Evolutionary conservation across 1,140 invertebrate species (phyloP).

Genomic region (Ctenoplectra terminalis): DNA sequence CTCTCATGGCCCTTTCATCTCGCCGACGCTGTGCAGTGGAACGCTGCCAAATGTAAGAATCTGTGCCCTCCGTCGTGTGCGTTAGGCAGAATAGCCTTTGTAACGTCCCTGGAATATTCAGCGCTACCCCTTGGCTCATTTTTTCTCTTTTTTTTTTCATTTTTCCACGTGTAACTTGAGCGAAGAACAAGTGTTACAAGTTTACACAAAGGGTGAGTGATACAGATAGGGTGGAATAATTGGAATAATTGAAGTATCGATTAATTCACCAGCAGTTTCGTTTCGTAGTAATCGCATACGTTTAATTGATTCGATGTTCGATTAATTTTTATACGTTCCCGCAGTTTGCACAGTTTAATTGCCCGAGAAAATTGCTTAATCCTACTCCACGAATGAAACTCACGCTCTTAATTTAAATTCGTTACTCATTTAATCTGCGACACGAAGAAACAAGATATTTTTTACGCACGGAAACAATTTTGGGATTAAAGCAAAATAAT

Average conservation of each 20-base stretch:
- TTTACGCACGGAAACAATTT: background rate
- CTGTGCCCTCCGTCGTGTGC: background rate
- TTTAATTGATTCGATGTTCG: background rate
- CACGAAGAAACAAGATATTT: background rate
- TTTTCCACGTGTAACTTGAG: too few relatives aligned
- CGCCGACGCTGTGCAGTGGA: conserved; percentile 27
- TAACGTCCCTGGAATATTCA: conserved; percentile 48
- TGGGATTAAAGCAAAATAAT: conserved; percentile 1
- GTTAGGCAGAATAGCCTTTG: conserved; percentile 32
- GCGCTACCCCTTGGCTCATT: background rate
- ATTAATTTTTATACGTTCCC: background rate
- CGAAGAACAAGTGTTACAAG: background rate
- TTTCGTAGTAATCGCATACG: background rate
- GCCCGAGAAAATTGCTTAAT: background rate
- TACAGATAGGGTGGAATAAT: too few relatives aligned
- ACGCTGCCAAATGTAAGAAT: conserved; percentile 50
- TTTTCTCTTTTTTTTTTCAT: background rate
- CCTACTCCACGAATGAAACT: background rate
- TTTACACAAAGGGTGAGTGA: background rate
- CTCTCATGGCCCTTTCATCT: conserved; percentile 50
- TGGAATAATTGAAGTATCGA: too few relatives aligned
- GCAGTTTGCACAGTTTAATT: background rate
- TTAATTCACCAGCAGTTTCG: background rate
- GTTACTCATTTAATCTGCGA: background rate
- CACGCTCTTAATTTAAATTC: background rate